Evolutionary conservation across 2,113 vertebrate species (phyloP).

Genomic region (Gobiocypris rarus): DNA sequence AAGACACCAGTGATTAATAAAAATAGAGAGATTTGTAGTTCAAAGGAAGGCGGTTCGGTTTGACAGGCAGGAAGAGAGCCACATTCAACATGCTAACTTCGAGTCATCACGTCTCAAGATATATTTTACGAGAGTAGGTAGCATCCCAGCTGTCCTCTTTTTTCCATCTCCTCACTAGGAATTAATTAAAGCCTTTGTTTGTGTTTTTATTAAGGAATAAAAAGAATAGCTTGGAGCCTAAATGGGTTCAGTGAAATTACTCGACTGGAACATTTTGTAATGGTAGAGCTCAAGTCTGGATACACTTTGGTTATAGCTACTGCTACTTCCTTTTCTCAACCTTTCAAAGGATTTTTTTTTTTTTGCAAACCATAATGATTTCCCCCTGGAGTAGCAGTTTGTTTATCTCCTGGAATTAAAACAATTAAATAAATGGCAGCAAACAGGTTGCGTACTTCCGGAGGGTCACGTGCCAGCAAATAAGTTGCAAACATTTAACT

Average conservation of each 20-base stretch:
- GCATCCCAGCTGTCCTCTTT: slow-evolving; percentile 36
- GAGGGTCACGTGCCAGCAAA: too few relatives aligned
- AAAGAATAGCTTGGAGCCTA: slow-evolving; percentile 39
- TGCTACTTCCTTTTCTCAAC: slow-evolving; percentile 1
- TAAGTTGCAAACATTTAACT: too few relatives aligned
- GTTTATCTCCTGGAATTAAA: slow-evolving; percentile 8
- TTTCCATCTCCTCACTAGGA: slow-evolving; percentile 32
- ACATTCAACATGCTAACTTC: slow-evolving; percentile 41
- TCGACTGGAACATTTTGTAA: slow-evolving; percentile 40
- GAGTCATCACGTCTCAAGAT: slow-evolving; percentile 30
- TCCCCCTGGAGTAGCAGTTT: slow-evolving; percentile 31
- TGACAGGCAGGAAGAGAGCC: slow-evolving; percentile 29
- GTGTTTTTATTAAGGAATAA: slow-evolving; percentile 40
- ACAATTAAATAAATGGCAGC: not conserved
- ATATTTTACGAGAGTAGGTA: slow-evolving; percentile 41
- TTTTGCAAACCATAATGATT: slow-evolving; percentile 40
- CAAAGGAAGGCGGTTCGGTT: slow-evolving; percentile 38
- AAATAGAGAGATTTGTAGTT: slow-evolving; percentile 27
- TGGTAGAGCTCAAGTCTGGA: slow-evolving; percentile 20
- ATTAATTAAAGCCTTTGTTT: slow-evolving; percentile 55
- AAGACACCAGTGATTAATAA: slow-evolving; percentile 28
- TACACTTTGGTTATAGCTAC: slow-evolving; percentile 4
- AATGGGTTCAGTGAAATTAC: slow-evolving; percentile 42
- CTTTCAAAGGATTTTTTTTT: slow-evolving; percentile 21
- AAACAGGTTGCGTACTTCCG: too few relatives aligned